Conservation (phyloP, 2,113 vertebrate genomes). For the Pollachius pollachius region DNA sequence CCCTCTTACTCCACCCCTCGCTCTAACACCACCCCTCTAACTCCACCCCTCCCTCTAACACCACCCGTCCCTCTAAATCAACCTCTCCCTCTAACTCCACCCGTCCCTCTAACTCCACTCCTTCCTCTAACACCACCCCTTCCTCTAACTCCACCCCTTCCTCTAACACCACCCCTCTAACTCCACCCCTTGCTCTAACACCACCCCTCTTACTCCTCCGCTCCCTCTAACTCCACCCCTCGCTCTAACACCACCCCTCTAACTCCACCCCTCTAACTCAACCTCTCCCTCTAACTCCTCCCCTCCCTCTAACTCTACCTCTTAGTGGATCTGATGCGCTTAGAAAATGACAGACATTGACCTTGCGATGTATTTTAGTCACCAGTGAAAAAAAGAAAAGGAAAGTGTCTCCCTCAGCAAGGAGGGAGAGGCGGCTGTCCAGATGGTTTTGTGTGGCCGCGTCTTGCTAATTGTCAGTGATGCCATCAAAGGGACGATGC, state of each 20-base stretch:
- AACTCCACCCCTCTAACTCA: constrained; percentile 66
- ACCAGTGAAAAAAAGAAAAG: constrained; percentile 24
- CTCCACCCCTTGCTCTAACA: too few relatives aligned
- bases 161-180: too few relatives aligned
- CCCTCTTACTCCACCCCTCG: constrained; percentile 44
- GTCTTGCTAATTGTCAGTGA: constrained; percentile 82
- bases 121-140: too few relatives aligned
- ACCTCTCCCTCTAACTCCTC: constrained; percentile 9
- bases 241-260: constrained; percentile 58
- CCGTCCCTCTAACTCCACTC: too few relatives aligned
- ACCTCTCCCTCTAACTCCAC: constrained; percentile 13
- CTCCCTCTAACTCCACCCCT: too few relatives aligned
- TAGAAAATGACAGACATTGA: constrained; percentile 73
- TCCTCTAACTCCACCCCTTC: too few relatives aligned
- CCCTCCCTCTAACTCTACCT: constrained; percentile 68
- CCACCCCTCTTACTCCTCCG: too few relatives aligned
- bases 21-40: constrained; percentile 69
- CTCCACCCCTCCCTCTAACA: constrained; percentile 16
- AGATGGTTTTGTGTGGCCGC: constrained; percentile 80
- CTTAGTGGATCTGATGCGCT: constrained; percentile 67
- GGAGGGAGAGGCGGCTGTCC: constrained; percentile 74
- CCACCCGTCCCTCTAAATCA: neutral
- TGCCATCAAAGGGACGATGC: constrained; percentile 77
- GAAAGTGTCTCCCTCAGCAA: constrained; percentile 75
- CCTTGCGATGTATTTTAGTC: constrained; percentile 79